phyloP scores from a whole-genome alignment of 2,113 vertebrate species.

The Microcebus lehilahytsara region DNA sequence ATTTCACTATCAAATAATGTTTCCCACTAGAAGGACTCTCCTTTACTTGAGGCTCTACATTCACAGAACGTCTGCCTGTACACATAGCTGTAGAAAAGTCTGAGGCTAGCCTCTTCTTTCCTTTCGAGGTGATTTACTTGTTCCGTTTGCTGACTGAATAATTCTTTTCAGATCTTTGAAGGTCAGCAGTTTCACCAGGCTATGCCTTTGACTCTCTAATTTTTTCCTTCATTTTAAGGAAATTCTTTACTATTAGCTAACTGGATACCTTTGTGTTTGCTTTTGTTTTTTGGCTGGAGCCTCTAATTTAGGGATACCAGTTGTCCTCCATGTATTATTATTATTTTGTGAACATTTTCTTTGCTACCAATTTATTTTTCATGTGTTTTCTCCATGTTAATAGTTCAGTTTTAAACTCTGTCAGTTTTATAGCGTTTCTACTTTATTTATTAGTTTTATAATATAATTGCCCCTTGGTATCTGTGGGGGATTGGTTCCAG shows the following conservation, averaged over 20 bases:
- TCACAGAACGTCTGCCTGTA: neutral
- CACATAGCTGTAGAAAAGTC: neutral
- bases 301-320: neutral
- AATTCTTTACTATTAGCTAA: neutral
- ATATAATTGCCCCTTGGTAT: neutral
- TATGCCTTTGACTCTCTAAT: neutral
- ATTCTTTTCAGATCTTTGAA: neutral
- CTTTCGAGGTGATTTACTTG: neutral
- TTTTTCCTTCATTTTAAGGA: neutral
- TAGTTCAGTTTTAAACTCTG: neutral
- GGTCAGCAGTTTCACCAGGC: neutral
- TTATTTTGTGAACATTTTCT: neutral
- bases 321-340: neutral
- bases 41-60: neutral
- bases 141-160: neutral
- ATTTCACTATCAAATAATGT: neutral
- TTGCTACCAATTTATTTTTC: neutral
- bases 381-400: neutral
- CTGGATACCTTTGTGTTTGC: neutral
- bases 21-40: neutral
- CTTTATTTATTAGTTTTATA: conserved; percentile 27
- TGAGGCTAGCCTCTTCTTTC: neutral
- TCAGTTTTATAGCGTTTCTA: neutral
- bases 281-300: neutral
- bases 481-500: neutral